Evolutionary conservation across 1,140 invertebrate species (phyloP).

Genomic region (Ips nitidus): DNA sequence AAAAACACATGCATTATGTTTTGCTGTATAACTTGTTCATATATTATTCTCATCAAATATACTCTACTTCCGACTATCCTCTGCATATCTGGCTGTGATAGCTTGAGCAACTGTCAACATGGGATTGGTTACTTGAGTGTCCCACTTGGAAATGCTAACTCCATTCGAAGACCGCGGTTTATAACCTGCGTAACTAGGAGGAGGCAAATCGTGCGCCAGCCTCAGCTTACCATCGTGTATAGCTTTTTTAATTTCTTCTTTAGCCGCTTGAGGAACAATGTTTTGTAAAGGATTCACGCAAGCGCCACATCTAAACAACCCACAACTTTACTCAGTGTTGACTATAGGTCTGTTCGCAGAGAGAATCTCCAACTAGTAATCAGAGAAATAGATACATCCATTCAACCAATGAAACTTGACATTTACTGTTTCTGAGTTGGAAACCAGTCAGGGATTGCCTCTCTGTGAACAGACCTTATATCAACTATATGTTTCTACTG

Average conservation of each 20-base stretch:
- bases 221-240: constrained; percentile 45
- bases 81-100: constrained; percentile 34
- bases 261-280: constrained; percentile 41
- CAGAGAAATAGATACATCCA: too few species aligned
- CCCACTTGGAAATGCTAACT: constrained; percentile 40
- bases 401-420: too few species aligned
- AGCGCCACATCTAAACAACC: constrained; percentile 38
- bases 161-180: constrained; percentile 39
- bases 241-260: constrained; percentile 44
- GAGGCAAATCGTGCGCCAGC: constrained; percentile 44
- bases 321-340: neutral
- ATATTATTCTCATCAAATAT: too few species aligned
- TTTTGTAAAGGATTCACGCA: constrained; percentile 40
- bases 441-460: too few species aligned
- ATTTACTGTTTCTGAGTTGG: too few species aligned
- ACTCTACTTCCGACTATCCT: constrained; percentile 4
- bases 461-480: neutral
- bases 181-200: constrained; percentile 45
- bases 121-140: constrained; percentile 38
- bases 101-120: constrained; percentile 41
- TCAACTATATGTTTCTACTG: constrained; percentile 3
- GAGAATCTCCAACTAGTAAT: too few species aligned
- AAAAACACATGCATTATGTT: too few species aligned
- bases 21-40: too few species aligned
- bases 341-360: neutral